These are phyloP conservation scores for Galeopsomyia nigrocyanea DNA, from an alignment of 2,888 invertebrate species.

Conservation along the genomic window DNA sequence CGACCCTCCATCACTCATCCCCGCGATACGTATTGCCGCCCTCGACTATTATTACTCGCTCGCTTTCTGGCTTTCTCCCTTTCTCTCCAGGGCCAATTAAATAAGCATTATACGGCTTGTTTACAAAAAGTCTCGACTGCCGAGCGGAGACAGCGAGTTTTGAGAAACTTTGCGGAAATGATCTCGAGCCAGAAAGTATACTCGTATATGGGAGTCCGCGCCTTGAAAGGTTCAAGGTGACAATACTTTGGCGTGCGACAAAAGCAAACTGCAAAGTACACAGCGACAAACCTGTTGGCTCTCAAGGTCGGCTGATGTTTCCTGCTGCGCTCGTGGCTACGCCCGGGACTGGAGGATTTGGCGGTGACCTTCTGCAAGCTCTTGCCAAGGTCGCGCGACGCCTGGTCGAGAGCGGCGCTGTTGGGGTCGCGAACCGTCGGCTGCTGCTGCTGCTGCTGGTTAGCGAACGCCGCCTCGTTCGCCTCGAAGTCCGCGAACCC, in stretches of 20 bases:
- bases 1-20: constrained; percentile 2
- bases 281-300: constrained; percentile 29
- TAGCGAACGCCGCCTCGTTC: too few species aligned
- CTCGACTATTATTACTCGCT: neutral
- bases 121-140: too few species aligned
- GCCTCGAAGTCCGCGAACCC: constrained; percentile 57
- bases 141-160: too few species aligned
- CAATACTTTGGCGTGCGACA: too few species aligned
- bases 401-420: constrained; percentile 49
- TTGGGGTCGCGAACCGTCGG: neutral
- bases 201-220: too few species aligned
- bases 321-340: neutral
- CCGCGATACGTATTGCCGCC: neutral
- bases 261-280: neutral
- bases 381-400: constrained; percentile 62
- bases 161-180: too few species aligned
- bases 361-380: constrained; percentile 57
- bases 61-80: neutral
- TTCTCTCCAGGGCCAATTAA: neutral
- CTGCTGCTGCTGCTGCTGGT: neutral
- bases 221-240: too few species aligned
- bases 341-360: neutral
- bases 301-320: constrained; percentile 13
- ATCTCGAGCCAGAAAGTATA: too few species aligned
- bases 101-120: neutral